Evolutionary conservation across 2,797 vertebrate genomes (phyloP), one percentile per base, ranked within the genome.

Genomic region (Semotilus atromaculatus): DNA sequence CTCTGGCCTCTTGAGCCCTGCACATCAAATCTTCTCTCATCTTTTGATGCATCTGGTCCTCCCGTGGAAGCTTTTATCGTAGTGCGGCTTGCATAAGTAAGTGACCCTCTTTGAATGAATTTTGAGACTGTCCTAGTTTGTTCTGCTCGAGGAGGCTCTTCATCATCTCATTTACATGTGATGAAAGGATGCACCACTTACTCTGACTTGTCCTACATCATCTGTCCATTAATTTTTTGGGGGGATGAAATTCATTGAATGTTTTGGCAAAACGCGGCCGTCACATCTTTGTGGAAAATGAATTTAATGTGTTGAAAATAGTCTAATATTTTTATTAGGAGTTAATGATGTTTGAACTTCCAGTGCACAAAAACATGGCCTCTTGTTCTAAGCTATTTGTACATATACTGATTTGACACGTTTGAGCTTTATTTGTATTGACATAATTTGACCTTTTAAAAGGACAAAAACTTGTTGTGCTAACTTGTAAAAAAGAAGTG

Each of bases 41-140:
- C 82, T 88, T 85, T 87, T 78, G 68, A 87, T 86, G 88, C 85
- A 70, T 76, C 84, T 74, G 80, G 73, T 89, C 81, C 83, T 79
- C 71, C 60, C 29, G 75, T 82, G 64, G 55, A 73, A 66, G 84
- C 89, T 90, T 90, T 90, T 90, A 90, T 88, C 88, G 81, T 73
- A 23, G 18, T 43, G 64, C 81, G 75, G 83, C 85, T 85, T 89
- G 89, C 90, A 87, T 86, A 76, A 84, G 70, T 73, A 86, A 89
- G 86, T 86, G 82, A 87, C 87, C 88, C 71, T 87, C 89, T 90
- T 89, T 86, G 86, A 89, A 88, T 89, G 88, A 87, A 85, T 90
- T 90, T 90, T 87, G 82, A 90, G 87, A 87, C 89, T 89, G 90
- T 88, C 88, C 90, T 89, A 90, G 89, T 88, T 89, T 89, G 86